Conservation (phyloP, 2,888 invertebrate species). For the Eilema caniola region DNA sequence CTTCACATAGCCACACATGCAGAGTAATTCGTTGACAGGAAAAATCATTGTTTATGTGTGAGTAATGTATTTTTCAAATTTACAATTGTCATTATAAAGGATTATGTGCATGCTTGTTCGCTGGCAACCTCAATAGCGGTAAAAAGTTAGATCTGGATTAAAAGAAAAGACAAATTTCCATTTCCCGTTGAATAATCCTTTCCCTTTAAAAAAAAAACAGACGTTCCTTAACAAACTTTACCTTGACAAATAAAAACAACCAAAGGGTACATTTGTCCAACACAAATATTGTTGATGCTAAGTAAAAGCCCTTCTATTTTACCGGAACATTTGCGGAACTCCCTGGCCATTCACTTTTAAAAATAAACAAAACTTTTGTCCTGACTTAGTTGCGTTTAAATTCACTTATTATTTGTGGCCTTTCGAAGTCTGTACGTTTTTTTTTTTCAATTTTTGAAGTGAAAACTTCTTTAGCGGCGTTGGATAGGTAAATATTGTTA, state of each 20-base stretch:
- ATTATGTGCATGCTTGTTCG: too few relatives aligned
- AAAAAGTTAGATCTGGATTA: neutral
- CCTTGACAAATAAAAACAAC: conserved; percentile 38
- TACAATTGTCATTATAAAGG: too few relatives aligned
- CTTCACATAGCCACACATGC: too few relatives aligned
- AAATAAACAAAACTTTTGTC: conserved; percentile 39
- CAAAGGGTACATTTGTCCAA: conserved; percentile 26
- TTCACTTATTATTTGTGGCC: conserved; percentile 31
- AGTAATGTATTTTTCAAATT: too few relatives aligned
- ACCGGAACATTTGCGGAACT: neutral
- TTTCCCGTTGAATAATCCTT: conserved; percentile 3
- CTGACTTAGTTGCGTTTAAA: conserved; percentile 26
- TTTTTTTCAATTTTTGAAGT: conserved; percentile 3
- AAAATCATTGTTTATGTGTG: neutral
- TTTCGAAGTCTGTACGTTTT: neutral
- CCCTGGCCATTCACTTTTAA: conserved; percentile 26
- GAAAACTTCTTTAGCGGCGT: too few relatives aligned
- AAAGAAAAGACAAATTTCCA: neutral
- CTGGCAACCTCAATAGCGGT: too few relatives aligned
- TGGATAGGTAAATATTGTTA: too few relatives aligned
- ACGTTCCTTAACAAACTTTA: conserved; percentile 27
- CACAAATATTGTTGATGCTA: conserved; percentile 46
- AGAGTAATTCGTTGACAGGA: neutral
- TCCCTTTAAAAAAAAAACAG: conserved; percentile 14
- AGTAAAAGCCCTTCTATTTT: conserved; percentile 32